Evolutionary conservation across 2,113 vertebrate genomes (phyloP), one percentile per base, ranked within the genome.

Genomic region (Tenrec ecaudatus): DNA sequence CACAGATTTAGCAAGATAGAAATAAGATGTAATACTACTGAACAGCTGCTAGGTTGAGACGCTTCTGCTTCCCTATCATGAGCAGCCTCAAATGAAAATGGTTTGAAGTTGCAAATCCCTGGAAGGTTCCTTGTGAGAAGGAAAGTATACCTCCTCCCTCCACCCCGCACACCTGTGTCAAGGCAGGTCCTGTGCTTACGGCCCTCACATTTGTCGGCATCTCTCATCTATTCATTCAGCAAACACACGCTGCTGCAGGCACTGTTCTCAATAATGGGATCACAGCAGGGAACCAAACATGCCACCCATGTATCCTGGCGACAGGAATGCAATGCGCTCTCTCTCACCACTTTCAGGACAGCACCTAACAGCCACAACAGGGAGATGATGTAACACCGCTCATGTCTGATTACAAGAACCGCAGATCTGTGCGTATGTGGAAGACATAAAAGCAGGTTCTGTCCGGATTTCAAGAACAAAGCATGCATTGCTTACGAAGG

Each of bases 1-100:
- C 80, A 92, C 60, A 3, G 57, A 77, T 75, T 90, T 66, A 69
- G 62, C 71, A 91, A 92, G 91, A 86, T 22, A 76, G 8, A 94
- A 29, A 81, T 36, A 82, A 68, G 11, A 33, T 82, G 0, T 9
- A 91, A 94, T 7, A 40, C 33, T 38, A 90, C 14, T 81, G 62
- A 79, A 82, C 77, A 53, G 71, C 87, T 7, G 33, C 1, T 79
- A 47, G 23, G 15, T 85, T 33, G 19, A 88, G 64, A 85, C 60
- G 12, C 2, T 77, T 93, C 31, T 88, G 4, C 75, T 93, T 77
- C 38, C 60, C 40, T 64, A 58, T 11, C 80, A 23, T 73, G n/a
- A 94, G 29, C 64, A 90, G 3, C 3, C 58, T 80, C 92, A 88
- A 40, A 20, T 71, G 12, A 62, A 82, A 90, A 64, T 60, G 33